Evolutionary conservation across 2,797 vertebrate genomes (phyloP).

Genomic region (Parotocinclus haroldoi): DNA sequence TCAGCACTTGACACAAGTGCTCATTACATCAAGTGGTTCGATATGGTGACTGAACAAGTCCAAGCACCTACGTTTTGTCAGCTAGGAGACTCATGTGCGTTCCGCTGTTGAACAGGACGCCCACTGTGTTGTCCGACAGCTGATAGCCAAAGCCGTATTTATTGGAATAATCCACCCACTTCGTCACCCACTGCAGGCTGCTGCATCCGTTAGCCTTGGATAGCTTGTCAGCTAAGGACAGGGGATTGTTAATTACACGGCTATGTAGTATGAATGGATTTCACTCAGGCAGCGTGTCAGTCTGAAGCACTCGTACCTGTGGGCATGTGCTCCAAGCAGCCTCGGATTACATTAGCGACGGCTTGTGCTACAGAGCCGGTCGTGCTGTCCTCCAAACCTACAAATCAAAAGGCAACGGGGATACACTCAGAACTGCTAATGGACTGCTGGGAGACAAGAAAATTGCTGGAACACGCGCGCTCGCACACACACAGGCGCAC

Average conservation of each 20-base stretch:
- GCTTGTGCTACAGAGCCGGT: slow-evolving; percentile 91
- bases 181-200: slow-evolving; percentile 96
- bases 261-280: slow-evolving; percentile 5
- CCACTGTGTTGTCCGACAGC: slow-evolving; percentile 94
- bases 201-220: slow-evolving; percentile 79
- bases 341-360: slow-evolving; percentile 85
- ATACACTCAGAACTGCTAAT: slow-evolving; percentile 28
- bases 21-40: slow-evolving; percentile 19
- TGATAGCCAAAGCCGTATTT: slow-evolving; percentile 99
- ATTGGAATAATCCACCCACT: slow-evolving; percentile 99
- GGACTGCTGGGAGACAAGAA: slow-evolving; percentile 20
- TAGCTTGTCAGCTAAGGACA: slow-evolving; percentile 72
- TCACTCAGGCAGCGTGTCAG: not conserved
- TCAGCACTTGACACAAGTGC: slow-evolving; percentile 12
- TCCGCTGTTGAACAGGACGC: slow-evolving; percentile 97
- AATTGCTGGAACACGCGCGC: slow-evolving; percentile 13
- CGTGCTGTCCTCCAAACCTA: slow-evolving; percentile 91
- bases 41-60: slow-evolving; percentile 33
- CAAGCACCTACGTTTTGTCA: slow-evolving; percentile 86
- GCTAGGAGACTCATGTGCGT: slow-evolving; percentile 96
- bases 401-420: slow-evolving; percentile 17
- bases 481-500: too few species aligned
- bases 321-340: slow-evolving; percentile 93
- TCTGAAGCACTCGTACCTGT: slow-evolving; percentile 47
- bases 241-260: slow-evolving; percentile 2